phyloP scores from a whole-genome alignment of 1,140 invertebrate genomes.

The Macrobrachium rosenbergii region DNA sequence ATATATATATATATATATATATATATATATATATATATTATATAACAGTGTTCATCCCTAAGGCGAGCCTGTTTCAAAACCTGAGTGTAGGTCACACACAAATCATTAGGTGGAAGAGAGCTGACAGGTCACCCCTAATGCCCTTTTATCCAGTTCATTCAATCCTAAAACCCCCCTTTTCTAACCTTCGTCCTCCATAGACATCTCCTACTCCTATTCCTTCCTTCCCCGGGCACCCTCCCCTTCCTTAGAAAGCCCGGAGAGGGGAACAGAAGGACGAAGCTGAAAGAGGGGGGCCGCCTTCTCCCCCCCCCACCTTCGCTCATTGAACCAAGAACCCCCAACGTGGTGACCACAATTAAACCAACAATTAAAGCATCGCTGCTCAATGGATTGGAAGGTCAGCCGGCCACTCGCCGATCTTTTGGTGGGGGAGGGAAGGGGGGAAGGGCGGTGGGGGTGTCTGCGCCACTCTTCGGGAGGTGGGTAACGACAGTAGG shows the following conservation, averaged over 20 bases:
- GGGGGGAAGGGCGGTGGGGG: not conserved
- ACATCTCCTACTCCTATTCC: not conserved
- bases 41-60: too few relatives aligned
- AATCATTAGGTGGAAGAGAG: too few relatives aligned
- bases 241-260: not conserved
- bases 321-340: constrained; percentile 67
- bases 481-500: not conserved
- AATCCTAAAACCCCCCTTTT: not conserved
- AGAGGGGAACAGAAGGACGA: too few relatives aligned
- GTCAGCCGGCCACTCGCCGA: constrained; percentile 15
- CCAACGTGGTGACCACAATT: constrained; percentile 29
- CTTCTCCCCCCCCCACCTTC: not conserved
- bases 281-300: not conserved
- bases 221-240: not conserved
- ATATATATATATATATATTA: too few relatives aligned
- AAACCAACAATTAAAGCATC: constrained; percentile 49
- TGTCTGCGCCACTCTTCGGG: not conserved
- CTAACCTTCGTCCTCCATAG: not conserved
- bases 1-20: too few relatives aligned
- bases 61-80: too few relatives aligned
- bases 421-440: not conserved
- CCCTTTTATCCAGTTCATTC: not conserved
- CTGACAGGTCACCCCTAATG: too few relatives aligned
- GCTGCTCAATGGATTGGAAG: constrained; percentile 44
- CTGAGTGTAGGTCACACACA: too few relatives aligned